A percentile compares a stretch with the other conserved stretches of the same genome.
Conservation (phyloP, 2,113 vertebrate genomes). For the Rostratula benghalensis region DNA sequence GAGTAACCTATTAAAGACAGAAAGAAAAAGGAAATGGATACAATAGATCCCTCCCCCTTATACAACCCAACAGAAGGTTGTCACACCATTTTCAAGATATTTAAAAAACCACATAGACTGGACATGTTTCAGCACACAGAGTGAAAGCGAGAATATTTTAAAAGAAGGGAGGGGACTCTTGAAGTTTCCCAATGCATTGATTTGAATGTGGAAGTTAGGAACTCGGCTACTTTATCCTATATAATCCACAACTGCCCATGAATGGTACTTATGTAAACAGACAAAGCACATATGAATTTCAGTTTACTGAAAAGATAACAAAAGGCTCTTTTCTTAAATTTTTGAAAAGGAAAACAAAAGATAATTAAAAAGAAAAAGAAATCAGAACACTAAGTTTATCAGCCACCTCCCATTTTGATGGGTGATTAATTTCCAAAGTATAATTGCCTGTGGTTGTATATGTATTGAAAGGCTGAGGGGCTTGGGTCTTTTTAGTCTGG, state of each 20-base stretch:
- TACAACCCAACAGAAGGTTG: not conserved
- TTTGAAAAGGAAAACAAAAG: not conserved
- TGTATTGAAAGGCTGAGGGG: too few species aligned
- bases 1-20: not conserved
- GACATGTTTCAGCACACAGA: not conserved
- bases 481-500: too few species aligned
- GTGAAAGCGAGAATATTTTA: not conserved
- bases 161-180: not conserved
- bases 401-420: conserved; percentile 36
- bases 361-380: not conserved
- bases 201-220: not conserved
- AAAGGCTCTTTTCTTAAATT: conserved; percentile 38
- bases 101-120: not conserved
- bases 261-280: not conserved
- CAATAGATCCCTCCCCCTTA: not conserved
- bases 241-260: not conserved
- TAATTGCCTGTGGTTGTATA: conserved; percentile 2
- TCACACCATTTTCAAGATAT: not conserved
- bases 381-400: not conserved
- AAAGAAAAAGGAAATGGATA: not conserved
- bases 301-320: conserved; percentile 48
- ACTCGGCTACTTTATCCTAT: not conserved
- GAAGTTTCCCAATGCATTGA: not conserved
- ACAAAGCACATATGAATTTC: conserved; percentile 31
- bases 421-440: conserved; percentile 49